phyloP scores from a whole-genome alignment of 2,113 vertebrate species.

The Beaufortia kweichowensis region DNA sequence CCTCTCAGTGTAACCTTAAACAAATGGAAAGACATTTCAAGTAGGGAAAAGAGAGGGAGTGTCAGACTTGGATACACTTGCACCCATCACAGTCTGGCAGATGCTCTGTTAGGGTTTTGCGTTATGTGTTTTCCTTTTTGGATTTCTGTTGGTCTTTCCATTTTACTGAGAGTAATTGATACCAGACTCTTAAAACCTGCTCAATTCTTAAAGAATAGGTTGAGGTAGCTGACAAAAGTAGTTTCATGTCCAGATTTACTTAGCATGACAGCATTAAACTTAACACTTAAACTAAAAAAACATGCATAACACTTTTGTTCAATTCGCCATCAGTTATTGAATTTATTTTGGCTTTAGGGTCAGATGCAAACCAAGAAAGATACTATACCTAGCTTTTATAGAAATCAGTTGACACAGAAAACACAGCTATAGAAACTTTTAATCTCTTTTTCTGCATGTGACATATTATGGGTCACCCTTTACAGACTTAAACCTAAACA shows the following conservation, averaged over 20 bases:
- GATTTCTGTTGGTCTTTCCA: conserved; percentile 15
- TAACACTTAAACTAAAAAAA: too few relatives aligned
- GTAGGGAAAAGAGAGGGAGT: neutral
- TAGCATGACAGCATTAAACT: too few relatives aligned
- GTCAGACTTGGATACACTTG: conserved; percentile 12
- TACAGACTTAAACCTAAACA: neutral
- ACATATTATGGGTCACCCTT: neutral
- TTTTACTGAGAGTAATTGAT: neutral
- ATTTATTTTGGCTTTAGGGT: neutral
- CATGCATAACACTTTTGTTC: too few relatives aligned
- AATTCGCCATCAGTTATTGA: neutral
- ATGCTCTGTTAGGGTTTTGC: conserved; percentile 26
- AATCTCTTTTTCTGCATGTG: neutral
- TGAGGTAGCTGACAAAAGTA: neutral
- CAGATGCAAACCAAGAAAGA: neutral
- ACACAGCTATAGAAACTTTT: neutral
- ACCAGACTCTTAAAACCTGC: neutral
- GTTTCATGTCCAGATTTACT: neutral
- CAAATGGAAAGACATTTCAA: neutral
- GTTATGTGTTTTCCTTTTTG: conserved; percentile 26
- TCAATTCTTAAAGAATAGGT: neutral
- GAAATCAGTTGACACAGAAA: neutral
- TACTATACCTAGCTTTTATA: too few relatives aligned
- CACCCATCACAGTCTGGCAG: neutral
- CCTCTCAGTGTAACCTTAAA: neutral